Evolutionary conservation across 2,888 invertebrate species (phyloP), one percentile per base, ranked within the genome.

Genomic region (Camponotus fellah): DNA sequence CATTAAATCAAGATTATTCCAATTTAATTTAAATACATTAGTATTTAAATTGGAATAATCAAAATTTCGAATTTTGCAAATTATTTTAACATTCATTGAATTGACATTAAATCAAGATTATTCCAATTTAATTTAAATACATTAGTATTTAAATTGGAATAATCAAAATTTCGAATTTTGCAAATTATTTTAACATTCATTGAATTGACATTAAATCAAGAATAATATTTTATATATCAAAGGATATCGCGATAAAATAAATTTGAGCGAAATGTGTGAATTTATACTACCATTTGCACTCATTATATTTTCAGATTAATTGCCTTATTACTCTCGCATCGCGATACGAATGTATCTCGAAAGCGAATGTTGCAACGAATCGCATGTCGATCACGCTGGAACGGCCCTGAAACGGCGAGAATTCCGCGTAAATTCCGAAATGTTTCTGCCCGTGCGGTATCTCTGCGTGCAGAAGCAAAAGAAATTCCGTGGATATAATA

Each of bases 361-460:
- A 80, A 60, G 71, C 58, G 79, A 80, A 62, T 80, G 79, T 46
- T 34, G 46, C 62, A 80, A 80, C 32, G 56, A 26, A 76, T 40
- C 37, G 66, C 66, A 53, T 34, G 58, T 69, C 71, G 79, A 71
- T 62, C 60, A 68, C 17, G 79, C 79, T 68, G 43, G 60, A 46
- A 21, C 58, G 79, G 60, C 79, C 79, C 79, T 80, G 71, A 80
- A 46, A 80, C 79, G 79, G 60, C 79, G 72, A 71, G 79, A 80
- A 80, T 80, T 69, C 79, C 79, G 58, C 71, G 58, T 58, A 34
- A 79, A 79, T 79, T 83, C 83, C 72, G 83, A 83, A 86, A 84
- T 87, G 82, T 79, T 80, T 65, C 69, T 56, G 32, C 71, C 26
- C 68, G 71, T 37, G 60, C 71, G 79, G 56, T 77, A 76, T 76